Evolutionary conservation across 2,113 vertebrate species (phyloP), one percentile per base, ranked within the genome.

Genomic region (Gadus chalcogrammus): DNA sequence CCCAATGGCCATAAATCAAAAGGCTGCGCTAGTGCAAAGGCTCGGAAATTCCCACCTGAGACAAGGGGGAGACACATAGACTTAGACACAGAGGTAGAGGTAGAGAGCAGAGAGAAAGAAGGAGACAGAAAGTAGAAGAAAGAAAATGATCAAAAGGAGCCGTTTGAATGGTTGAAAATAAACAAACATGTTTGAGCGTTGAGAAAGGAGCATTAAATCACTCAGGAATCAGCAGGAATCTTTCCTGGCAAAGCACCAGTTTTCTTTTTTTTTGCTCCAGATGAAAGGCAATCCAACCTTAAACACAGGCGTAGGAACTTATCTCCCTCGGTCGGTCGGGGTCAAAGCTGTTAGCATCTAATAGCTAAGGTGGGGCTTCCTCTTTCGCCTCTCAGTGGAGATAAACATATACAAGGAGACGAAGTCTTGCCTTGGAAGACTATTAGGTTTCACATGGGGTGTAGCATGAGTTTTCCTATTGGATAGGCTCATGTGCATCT

Each of bases 111-210:
- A 48, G 27, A 11, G 12, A 48, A 48, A 48, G 42, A 2, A 48
- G 9, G 42, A 48, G 42, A 48, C 42, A 48, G 42, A 48, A 13
- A 13, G 11, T 24, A 13, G 12, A 8, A 24, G 60, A 61, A 52
- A 52, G 64, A 61, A 63, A 56, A 58, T n/a, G 55, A 58, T 58
- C 55, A 76, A 72, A 66, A 71, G 6, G 77, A 61, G 65, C 79
- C 80, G 82, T 89, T 84, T 87, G 87, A 88, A 83, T 85, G 74
- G 72, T 13, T 81, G 72, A 87, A 89, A 90, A 92, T 88, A 91
- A 92, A 92, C 88, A 91, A 91, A 91, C 90, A 85, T 84, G 91
- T 91, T 90, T 85, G 79, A 86, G 74, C 85, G 73, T 64, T 89
- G 87, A 61, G 85, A 80, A 77, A 3, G 52, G 70, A 78, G 79